phyloP scores from a whole-genome alignment of 2,113 vertebrate species.

The Anolis carolinensis region DNA sequence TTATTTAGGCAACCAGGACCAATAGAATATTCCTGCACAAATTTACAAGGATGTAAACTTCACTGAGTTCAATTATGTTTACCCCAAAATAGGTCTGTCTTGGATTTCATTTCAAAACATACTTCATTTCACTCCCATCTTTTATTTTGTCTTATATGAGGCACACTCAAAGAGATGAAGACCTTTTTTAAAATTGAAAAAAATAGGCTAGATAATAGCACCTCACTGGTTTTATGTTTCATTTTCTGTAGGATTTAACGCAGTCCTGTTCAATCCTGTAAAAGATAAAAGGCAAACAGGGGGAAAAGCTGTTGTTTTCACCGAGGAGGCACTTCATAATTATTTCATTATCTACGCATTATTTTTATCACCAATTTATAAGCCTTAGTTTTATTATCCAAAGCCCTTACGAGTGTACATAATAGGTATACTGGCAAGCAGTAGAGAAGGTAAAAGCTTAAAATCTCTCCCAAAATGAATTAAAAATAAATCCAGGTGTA shows the following conservation, averaged over 20 bases:
- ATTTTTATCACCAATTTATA: conserved; percentile 40
- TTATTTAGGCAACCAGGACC: background rate
- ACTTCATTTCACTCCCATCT: background rate
- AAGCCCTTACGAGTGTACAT: conserved; percentile 19
- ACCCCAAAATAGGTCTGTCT: background rate
- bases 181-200: background rate
- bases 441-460: conserved; percentile 19
- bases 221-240: background rate
- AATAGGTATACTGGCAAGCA: conserved; percentile 37
- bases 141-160: background rate
- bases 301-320: conserved; percentile 8
- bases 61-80: background rate
- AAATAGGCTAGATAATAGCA: background rate
- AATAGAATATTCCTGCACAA: background rate
- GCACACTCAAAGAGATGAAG: background rate
- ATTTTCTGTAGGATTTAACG: conserved; percentile 28
- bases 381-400: conserved; percentile 32
- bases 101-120: background rate
- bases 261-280: conserved; percentile 15
- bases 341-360: conserved; percentile 49
- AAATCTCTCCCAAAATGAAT: conserved; percentile 44
- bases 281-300: conserved; percentile 22
- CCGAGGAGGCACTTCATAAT: conserved; percentile 34
- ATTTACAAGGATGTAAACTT: background rate
- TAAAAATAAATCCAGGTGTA: conserved; percentile 61